Evolutionary conservation across 2,888 invertebrate genomes (phyloP).

Genomic region (Chaitophorus viminalis): DNA sequence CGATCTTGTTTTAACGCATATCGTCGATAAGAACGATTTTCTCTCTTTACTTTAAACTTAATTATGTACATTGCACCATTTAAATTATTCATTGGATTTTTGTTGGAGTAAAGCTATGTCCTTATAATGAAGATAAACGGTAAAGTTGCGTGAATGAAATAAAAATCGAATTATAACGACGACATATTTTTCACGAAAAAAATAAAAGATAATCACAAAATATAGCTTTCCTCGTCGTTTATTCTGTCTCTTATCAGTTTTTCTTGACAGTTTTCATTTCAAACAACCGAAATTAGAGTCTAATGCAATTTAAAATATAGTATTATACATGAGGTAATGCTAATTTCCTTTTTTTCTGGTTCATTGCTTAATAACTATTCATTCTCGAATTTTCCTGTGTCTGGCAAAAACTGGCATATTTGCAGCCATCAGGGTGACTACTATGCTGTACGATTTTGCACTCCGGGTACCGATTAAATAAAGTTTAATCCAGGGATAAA

Average conservation of each 20-base stretch:
- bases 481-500: too few species aligned
- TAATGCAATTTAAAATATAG: neutral
- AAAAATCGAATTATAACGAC: constrained; percentile 1
- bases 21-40: neutral
- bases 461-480: too few species aligned
- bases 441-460: too few species aligned
- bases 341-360: neutral
- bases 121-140: neutral
- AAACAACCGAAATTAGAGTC: neutral
- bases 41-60: neutral
- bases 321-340: neutral
- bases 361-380: neutral
- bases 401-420: too few species aligned
- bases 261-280: neutral
- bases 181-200: neutral
- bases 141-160: neutral
- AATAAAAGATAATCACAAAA: neutral
- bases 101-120: neutral
- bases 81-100: neutral
- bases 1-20: neutral
- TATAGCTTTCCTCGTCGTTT: neutral
- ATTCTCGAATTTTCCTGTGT: too few species aligned
- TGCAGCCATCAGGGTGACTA: too few species aligned
- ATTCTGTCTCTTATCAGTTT: neutral
- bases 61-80: neutral